Conservation (phyloP, 2,113 vertebrate species). For the Theropithecus gelada region DNA sequence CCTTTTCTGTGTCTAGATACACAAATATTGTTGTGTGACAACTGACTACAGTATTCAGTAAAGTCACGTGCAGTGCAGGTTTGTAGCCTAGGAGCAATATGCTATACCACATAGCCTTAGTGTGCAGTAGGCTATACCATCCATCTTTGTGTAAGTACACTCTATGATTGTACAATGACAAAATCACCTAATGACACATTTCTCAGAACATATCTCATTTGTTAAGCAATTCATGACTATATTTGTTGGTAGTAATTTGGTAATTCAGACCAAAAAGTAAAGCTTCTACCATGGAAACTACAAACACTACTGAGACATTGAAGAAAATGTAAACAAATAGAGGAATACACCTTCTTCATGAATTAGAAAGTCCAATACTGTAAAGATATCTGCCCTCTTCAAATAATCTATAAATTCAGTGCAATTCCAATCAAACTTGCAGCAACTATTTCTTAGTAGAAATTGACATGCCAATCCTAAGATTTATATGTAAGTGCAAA, state of each 20-base stretch:
- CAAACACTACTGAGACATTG: not conserved
- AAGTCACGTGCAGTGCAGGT: not conserved
- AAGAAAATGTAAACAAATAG: not conserved
- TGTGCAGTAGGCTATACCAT: not conserved
- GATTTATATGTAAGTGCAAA: not conserved
- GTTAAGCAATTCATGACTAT: not conserved
- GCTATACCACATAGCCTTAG: not conserved
- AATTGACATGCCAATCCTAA: not conserved
- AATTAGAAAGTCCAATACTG: not conserved
- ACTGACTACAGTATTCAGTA: not conserved
- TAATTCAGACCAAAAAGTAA: constrained; percentile 2
- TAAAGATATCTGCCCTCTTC: not conserved
- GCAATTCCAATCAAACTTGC: not conserved
- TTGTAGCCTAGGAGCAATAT: not conserved
- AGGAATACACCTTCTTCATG: not conserved
- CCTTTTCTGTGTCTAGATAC: not conserved
- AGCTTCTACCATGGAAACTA: not conserved
- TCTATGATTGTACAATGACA: not conserved
- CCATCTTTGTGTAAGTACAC: not conserved
- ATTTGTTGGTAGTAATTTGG: not conserved
- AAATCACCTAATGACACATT: not conserved
- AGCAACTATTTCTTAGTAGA: not conserved
- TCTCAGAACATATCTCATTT: not conserved
- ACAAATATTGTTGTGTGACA: not conserved
- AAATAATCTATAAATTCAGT: constrained; percentile 40